Conservation (phyloP, 35 echinoderm and acorn worm species). For the Anneissia japonica region DNA sequence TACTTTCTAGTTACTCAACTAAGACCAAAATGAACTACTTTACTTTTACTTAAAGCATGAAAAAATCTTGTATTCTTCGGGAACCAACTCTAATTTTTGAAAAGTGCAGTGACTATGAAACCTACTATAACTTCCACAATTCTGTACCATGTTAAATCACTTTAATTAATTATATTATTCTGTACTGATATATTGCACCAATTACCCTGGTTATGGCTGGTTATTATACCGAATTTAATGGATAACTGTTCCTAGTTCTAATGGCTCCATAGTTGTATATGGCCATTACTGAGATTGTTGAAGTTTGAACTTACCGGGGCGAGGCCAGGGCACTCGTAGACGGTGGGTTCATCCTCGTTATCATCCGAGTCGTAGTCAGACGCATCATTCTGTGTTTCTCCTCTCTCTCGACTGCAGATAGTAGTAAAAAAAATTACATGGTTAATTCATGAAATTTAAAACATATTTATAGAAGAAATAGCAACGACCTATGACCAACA, state of each 20-base stretch:
- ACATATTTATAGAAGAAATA: no score
- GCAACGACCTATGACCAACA: no score
- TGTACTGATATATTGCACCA: not conserved
- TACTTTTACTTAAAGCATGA: no score
- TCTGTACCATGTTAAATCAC: not conserved
- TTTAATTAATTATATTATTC: not conserved
- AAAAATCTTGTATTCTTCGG: no score
- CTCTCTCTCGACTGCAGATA: constrained; percentile 69
- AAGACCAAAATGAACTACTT: no score
- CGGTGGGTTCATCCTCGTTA: constrained; percentile 94
- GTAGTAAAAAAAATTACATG: constrained; percentile 16
- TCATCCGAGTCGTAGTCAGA: constrained; percentile 98
- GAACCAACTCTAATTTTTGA: no score
- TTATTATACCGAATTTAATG: not conserved
- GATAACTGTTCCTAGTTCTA: not conserved
- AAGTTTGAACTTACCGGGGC: constrained; percentile 68
- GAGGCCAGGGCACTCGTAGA: constrained; percentile 96
- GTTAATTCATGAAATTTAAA: no score
- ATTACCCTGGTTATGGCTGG: not conserved
- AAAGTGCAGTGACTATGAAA: no score
- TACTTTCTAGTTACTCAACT: no score
- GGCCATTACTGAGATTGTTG: not conserved
- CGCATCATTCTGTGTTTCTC: constrained; percentile 74
- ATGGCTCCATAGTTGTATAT: not conserved
- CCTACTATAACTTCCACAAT: not conserved